phyloP scores from a whole-genome alignment of 1,140 invertebrate species.

The Zaprionus lachaisei region DNA sequence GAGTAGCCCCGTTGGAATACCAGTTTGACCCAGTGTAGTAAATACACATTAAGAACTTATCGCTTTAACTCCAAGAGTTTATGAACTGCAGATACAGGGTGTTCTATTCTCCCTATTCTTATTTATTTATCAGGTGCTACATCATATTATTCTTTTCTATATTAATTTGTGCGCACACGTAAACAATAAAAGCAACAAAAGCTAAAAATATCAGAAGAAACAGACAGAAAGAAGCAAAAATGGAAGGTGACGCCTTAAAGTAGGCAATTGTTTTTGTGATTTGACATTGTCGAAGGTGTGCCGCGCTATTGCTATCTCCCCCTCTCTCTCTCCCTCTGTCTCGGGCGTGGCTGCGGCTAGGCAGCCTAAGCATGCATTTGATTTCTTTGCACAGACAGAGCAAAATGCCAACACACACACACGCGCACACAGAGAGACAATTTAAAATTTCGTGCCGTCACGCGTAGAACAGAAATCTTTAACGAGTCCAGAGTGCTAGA shows the following conservation, averaged over 20 bases:
- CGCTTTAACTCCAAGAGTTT: background rate
- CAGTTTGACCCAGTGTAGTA: conserved; percentile 11
- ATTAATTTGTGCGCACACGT: conserved; percentile 51
- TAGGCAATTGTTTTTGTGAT: conserved; percentile 71
- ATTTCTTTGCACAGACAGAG: conserved; percentile 51
- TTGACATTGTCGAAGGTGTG: conserved; percentile 43
- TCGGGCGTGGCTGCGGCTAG: conserved; percentile 18
- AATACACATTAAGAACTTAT: conserved; percentile 2
- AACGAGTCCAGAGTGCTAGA: conserved; percentile 52
- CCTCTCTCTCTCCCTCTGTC: background rate
- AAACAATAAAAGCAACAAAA: conserved; percentile 58
- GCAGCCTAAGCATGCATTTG: conserved; percentile 47
- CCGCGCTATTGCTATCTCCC: background rate
- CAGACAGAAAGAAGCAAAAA: conserved; percentile 20
- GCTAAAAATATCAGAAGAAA: conserved; percentile 65
- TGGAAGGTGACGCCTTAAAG: conserved; percentile 40
- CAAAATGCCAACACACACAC: conserved; percentile 2
- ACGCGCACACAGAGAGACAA: conserved; percentile 31
- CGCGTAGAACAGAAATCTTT: conserved; percentile 70
- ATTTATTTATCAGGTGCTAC: conserved; percentile 1
- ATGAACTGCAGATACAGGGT: background rate
- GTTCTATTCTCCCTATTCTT: background rate
- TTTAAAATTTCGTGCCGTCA: conserved; percentile 55
- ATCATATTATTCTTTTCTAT: conserved; percentile 12
- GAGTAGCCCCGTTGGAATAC: background rate